A percentile compares a stretch with the other conserved stretches of the same genome.
Evolutionary conservation across 2,888 invertebrate genomes (phyloP).

Genomic region (Mactromeris polynyma): DNA sequence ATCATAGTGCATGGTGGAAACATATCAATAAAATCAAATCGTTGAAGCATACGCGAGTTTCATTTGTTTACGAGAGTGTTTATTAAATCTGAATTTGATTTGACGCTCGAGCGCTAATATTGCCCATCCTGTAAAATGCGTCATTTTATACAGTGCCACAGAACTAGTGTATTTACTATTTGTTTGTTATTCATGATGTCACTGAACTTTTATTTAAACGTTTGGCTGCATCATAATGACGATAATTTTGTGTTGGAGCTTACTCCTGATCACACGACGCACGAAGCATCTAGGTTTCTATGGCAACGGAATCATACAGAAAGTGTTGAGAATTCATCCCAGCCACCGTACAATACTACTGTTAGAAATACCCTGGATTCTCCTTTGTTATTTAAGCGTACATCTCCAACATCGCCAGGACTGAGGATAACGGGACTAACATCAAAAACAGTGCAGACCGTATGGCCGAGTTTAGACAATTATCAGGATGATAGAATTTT

Average conservation of each 20-base stretch:
- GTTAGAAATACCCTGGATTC: slow-evolving; percentile 3
- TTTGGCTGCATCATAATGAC: slow-evolving; percentile 27
- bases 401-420: too few relatives aligned
- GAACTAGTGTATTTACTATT: neutral
- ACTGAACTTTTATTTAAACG: slow-evolving; percentile 62
- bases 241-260: slow-evolving; percentile 24
- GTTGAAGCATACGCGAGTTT: too few relatives aligned
- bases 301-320: slow-evolving; percentile 3
- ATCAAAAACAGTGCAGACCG: too few relatives aligned
- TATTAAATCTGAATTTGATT: too few relatives aligned
- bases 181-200: slow-evolving; percentile 43
- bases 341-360: neutral
- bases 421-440: too few relatives aligned
- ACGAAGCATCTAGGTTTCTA: slow-evolving; percentile 23
- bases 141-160: neutral
- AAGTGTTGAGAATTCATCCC: neutral
- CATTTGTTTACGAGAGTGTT: too few relatives aligned
- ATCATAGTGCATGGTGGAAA: too few relatives aligned
- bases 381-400: neutral
- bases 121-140: too few relatives aligned
- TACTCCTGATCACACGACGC: slow-evolving; percentile 24
- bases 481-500: slow-evolving; percentile 55
- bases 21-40: too few relatives aligned
- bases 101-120: too few relatives aligned
- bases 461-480: slow-evolving; percentile 44